Conservation (phyloP, 37 sponge, comb jelly and placozoan genomes). For the Chondrosia reniformis region DNA sequence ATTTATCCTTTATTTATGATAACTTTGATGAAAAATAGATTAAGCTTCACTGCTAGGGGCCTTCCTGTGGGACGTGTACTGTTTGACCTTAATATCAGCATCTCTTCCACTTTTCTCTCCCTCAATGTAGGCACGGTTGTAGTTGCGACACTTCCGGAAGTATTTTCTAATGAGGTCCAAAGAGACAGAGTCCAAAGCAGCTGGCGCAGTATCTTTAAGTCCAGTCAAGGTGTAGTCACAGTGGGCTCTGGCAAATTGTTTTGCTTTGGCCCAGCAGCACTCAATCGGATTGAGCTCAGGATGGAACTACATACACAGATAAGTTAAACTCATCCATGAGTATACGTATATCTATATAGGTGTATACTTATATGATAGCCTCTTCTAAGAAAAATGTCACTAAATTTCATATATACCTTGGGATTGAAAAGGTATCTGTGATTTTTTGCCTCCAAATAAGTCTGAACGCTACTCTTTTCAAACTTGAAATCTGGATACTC, state of each 20-base stretch:
- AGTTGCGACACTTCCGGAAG: constrained; percentile 20
- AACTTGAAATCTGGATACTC: not conserved
- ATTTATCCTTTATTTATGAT: too few species aligned
- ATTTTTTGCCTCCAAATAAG: not conserved
- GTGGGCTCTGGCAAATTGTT: constrained; percentile 17
- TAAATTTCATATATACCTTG: too few species aligned
- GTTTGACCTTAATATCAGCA: not conserved
- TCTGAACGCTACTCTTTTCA: constrained; percentile 4
- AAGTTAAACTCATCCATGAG: too few species aligned
- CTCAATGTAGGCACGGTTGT: constrained; percentile 14
- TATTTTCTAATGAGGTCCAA: constrained; percentile 23
- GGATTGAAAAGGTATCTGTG: not conserved
- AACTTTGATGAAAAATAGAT: too few species aligned
- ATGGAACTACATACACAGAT: too few species aligned
- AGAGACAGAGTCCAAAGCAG: constrained; percentile 7
- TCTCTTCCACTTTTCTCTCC: constrained; percentile 4
- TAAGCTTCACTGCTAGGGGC: too few species aligned
- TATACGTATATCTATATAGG: too few species aligned
- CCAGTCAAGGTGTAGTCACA: constrained; percentile 34
- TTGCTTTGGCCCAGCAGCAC: constrained; percentile 12
- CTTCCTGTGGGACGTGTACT: not conserved
- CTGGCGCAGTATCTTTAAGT: not conserved
- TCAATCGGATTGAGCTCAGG: constrained; percentile 40
- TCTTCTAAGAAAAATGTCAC: too few species aligned
- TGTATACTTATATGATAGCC: too few species aligned